A percentile compares a stretch with the other conserved stretches of the same genome.
Conservation (phyloP, 2,113 vertebrate species). For the Meleagris gallopavo region DNA sequence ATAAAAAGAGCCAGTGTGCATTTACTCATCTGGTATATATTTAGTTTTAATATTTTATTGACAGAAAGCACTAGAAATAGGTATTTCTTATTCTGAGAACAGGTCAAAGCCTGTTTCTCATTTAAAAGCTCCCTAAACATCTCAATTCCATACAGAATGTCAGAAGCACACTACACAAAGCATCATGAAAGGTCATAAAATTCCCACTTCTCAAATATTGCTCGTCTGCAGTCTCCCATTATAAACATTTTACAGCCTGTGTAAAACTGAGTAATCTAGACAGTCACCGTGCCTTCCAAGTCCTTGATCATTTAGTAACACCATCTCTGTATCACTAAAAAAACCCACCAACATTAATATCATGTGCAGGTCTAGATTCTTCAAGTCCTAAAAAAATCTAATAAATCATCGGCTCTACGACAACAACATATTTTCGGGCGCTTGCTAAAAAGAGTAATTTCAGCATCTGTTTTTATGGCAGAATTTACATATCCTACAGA, state of each 20-base stretch:
- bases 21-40: neutral
- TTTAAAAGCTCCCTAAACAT: neutral
- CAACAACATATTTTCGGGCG: neutral
- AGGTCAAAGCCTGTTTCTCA: neutral
- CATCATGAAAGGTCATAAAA: neutral
- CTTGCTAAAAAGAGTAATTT: neutral
- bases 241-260: neutral
- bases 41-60: neutral
- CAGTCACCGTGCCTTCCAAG: neutral
- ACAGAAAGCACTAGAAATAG: neutral
- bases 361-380: neutral
- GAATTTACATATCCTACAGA: neutral
- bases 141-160: neutral
- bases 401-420: fast-evolving
- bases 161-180: neutral
- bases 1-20: neutral
- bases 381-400: neutral
- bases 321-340: neutral
- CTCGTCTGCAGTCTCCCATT: neutral
- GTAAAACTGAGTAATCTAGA: neutral
- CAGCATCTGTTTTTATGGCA: neutral
- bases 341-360: neutral
- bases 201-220: neutral
- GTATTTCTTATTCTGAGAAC: neutral
- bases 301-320: neutral